Percentiles rank a stretch among this genome's conserved stretches.
These are phyloP conservation scores for Taenioides sp. DNA, from an alignment of 2,797 vertebrate species.

Conservation along the genomic window DNA sequence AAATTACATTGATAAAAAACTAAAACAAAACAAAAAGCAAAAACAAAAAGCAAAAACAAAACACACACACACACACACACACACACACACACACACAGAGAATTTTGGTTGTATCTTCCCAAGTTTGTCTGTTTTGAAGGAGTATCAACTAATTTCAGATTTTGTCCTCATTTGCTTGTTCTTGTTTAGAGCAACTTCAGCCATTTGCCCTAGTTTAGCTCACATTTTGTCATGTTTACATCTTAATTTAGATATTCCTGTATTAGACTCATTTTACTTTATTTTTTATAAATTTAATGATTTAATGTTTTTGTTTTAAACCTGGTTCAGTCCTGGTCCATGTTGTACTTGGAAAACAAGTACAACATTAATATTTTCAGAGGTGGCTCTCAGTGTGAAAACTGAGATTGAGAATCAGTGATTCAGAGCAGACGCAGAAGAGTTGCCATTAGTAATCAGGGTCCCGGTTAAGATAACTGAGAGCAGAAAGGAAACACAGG, in stretches of 20 bases:
- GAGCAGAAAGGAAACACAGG: conserved; percentile 61
- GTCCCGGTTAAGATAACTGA: conserved; percentile 55
- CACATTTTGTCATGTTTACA: background rate
- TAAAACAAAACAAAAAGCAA: too few relatives aligned
- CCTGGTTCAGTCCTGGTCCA: background rate
- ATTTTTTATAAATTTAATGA: too few relatives aligned
- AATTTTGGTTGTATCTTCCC: too few relatives aligned
- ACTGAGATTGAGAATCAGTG: background rate
- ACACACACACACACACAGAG: too few relatives aligned
- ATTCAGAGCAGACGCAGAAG: conserved; percentile 20
- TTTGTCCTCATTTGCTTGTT: background rate
- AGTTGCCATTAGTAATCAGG: conserved; percentile 42
- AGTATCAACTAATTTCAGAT: background rate
- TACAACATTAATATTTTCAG: conserved; percentile 12
- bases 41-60: too few relatives aligned
- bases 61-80: too few relatives aligned
- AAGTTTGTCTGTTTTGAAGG: too few relatives aligned
- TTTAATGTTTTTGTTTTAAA: background rate
- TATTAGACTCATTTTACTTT: background rate
- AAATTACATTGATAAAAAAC: conserved; percentile 16
- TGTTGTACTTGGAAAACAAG: background rate
- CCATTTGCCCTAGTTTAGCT: background rate
- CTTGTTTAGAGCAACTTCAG: background rate
- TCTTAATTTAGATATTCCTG: background rate
- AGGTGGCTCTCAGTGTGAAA: background rate